Conservation (phyloP, 2,113 vertebrate genomes). For the Muntiacus muntjak region DNA sequence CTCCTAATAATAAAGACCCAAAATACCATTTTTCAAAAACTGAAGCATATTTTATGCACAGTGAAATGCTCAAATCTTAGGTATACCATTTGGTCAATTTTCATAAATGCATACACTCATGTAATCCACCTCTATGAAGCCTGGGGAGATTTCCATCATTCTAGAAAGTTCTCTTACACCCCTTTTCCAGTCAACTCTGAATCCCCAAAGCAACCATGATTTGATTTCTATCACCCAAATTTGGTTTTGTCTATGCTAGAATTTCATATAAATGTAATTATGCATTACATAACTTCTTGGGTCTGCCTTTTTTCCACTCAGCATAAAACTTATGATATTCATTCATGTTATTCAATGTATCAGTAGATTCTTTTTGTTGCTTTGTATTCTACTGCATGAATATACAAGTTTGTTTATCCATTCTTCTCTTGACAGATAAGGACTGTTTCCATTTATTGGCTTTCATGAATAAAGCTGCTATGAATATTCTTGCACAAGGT, state of each 20-base stretch:
- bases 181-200: not conserved
- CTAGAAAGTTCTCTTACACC: not conserved
- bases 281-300: not conserved
- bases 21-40: not conserved
- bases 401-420: not conserved
- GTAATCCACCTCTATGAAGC: not conserved
- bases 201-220: not conserved
- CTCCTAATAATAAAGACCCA: not conserved
- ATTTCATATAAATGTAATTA: constrained; percentile 34
- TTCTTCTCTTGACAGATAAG: not conserved
- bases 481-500: not conserved
- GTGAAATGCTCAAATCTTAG: not conserved
- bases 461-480: not conserved
- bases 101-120: not conserved
- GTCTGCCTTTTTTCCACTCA: not conserved
- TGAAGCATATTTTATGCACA: not conserved
- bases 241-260: constrained; percentile 30
- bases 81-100: not conserved
- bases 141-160: not conserved
- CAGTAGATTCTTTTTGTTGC: not conserved
- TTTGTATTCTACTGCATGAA: not conserved
- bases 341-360: not conserved
- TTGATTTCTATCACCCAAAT: constrained; percentile 10
- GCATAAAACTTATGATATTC: not conserved
- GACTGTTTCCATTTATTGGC: not conserved